Percentiles rank a stretch among this genome's conserved stretches.
Conservation (phyloP, 2,888 invertebrate genomes). For the Sesia apiformis region DNA sequence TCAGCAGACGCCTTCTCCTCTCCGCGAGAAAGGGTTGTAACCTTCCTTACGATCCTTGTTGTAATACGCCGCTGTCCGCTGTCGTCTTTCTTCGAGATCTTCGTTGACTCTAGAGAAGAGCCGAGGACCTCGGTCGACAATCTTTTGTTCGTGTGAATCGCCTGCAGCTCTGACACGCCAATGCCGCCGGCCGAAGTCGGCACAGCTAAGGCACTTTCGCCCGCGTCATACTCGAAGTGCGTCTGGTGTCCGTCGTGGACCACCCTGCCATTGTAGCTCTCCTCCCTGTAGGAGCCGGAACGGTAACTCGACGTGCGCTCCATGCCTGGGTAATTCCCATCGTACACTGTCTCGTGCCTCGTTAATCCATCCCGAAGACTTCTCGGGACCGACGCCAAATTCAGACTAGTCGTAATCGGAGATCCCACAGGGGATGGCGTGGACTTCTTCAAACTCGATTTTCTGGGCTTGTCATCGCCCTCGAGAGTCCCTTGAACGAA, state of each 20-base stretch:
- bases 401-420: conserved; percentile 77
- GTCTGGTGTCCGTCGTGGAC: conserved; percentile 68
- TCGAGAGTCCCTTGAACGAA: conserved; percentile 85
- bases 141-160: conserved; percentile 87
- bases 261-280: conserved; percentile 60
- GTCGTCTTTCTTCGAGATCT: conserved; percentile 85
- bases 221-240: conserved; percentile 63
- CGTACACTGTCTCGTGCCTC: conserved; percentile 64
- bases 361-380: conserved; percentile 69
- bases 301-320: conserved; percentile 53
- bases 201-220: conserved; percentile 55
- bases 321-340: conserved; percentile 66
- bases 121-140: conserved; percentile 90
- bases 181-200: conserved; percentile 57
- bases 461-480: conserved; percentile 73
- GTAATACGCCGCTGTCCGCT: conserved; percentile 88
- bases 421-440: conserved; percentile 71
- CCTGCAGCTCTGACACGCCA: conserved; percentile 77
- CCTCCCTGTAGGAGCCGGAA: conserved; percentile 56
- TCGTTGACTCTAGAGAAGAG: conserved; percentile 87
- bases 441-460: conserved; percentile 69
- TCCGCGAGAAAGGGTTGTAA: conserved; percentile 90
- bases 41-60: conserved; percentile 89
- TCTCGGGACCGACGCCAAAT: conserved; percentile 71
- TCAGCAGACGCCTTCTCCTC: conserved; percentile 86